Conservation (phyloP, 2,888 invertebrate genomes). For the Mystacides longicornis region DNA sequence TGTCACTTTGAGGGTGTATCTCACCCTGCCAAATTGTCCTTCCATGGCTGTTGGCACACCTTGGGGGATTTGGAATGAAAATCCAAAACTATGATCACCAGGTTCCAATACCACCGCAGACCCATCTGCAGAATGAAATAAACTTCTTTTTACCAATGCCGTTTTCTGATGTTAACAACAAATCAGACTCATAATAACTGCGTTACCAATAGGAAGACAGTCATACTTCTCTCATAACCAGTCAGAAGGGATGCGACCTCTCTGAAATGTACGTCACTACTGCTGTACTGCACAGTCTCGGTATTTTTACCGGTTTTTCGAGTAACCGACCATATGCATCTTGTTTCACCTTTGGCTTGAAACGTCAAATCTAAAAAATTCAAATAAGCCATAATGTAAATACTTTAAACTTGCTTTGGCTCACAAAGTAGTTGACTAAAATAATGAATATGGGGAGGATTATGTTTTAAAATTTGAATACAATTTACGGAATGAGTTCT, state of each 20-base stretch:
- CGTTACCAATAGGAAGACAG: background rate
- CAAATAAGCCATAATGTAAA: no score
- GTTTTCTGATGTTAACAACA: no score
- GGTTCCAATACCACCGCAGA: no score
- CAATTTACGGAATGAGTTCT: no score
- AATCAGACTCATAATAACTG: no score
- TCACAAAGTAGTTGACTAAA: no score
- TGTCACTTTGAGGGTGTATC: background rate
- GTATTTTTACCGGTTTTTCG: background rate
- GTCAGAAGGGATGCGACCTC: background rate
- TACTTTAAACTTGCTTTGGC: no score
- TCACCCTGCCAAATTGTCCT: background rate
- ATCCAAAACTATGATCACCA: background rate
- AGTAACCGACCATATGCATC: background rate
- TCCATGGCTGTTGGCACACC: background rate
- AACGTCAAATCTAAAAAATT: background rate
- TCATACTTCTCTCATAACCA: background rate
- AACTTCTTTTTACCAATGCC: no score
- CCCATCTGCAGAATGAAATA: no score
- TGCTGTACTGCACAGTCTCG: background rate
- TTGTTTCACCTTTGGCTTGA: background rate
- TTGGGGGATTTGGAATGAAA: background rate
- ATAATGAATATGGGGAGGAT: no score
- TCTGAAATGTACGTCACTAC: background rate
- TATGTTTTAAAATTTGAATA: no score